Percentiles rank a stretch among this genome's conserved stretches.
These are phyloP conservation scores for Phortica okadai DNA, from an alignment of 2,888 invertebrate species.

Conservation along the genomic window DNA sequence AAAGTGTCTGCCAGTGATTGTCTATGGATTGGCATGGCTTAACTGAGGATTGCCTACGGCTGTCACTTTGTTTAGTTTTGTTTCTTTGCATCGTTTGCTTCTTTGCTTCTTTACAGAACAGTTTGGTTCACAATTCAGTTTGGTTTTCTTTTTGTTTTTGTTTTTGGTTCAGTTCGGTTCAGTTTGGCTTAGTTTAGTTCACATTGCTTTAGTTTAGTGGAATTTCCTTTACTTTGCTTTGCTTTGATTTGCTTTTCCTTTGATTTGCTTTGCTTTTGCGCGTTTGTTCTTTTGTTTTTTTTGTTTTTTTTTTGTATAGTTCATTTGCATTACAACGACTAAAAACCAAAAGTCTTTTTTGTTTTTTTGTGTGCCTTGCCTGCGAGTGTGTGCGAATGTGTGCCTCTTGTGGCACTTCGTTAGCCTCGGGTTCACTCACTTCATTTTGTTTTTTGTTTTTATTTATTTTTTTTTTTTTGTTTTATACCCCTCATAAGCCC, in stretches of 20 bases:
- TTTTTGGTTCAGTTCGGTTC: not conserved
- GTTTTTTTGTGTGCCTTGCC: not conserved
- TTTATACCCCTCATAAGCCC: too few species aligned
- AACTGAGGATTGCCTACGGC: constrained; percentile 55
- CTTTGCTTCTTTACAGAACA: not conserved
- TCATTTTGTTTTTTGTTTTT: too few species aligned
- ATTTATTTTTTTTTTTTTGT: too few species aligned
- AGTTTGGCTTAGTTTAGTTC: not conserved
- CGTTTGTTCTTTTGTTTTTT: not conserved
- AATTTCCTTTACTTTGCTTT: constrained; percentile 6
- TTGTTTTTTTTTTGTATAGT: not conserved
- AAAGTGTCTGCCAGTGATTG: constrained; percentile 23
- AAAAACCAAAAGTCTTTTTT: not conserved
- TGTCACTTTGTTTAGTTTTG: constrained; percentile 28
- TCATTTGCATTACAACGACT: not conserved
- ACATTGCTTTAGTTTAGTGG: not conserved
- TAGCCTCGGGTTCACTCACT: constrained; percentile 41
- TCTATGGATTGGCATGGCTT: constrained; percentile 51
- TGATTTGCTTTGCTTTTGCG: not conserved
- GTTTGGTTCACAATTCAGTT: not conserved
- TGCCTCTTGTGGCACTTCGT: not conserved
- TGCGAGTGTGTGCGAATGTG: too few species aligned
- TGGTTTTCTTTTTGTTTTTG: not conserved
- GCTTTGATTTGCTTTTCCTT: not conserved
- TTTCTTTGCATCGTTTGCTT: not conserved